Conservation (phyloP, 2,888 invertebrate species). For the Erebia palarica region DNA sequence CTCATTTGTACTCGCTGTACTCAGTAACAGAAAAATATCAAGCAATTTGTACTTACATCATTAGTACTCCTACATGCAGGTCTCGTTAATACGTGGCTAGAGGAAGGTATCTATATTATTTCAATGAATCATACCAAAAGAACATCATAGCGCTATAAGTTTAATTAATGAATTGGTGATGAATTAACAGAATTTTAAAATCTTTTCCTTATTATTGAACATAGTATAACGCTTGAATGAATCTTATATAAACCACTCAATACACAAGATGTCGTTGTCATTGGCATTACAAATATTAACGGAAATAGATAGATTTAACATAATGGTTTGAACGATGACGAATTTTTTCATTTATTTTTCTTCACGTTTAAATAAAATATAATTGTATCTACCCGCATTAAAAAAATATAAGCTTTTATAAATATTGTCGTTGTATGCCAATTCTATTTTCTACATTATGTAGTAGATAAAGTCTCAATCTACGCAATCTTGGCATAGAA, state of each 20-base stretch:
- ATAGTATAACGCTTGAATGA: slow-evolving; percentile 1
- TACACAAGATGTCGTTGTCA: not conserved
- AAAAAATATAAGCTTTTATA: slow-evolving; percentile 4
- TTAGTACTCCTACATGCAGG: too few relatives aligned
- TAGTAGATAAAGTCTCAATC: slow-evolving; percentile 11
- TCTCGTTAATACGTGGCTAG: too few relatives aligned
- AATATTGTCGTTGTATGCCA: not conserved
- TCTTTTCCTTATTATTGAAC: slow-evolving; percentile 6
- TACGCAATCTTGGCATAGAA: slow-evolving; percentile 21
- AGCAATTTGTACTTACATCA: too few relatives aligned
- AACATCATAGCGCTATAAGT: not conserved
- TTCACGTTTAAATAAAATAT: not conserved
- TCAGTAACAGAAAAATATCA: too few relatives aligned
- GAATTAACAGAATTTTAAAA: slow-evolving; percentile 11
- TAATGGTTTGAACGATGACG: not conserved
- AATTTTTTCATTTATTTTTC: not conserved
- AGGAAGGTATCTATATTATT: not conserved
- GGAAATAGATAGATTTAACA: not conserved
- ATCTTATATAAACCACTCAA: not conserved
- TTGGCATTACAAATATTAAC: not conserved
- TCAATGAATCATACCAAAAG: not conserved
- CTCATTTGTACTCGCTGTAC: too few relatives aligned
- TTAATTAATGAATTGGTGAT: slow-evolving; percentile 8
- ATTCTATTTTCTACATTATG: slow-evolving; percentile 12
- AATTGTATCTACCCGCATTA: too few relatives aligned